These are phyloP conservation scores for Ricordea florida DNA, from an alignment of 92 coral and sea anemone genomes.

Conservation along the genomic window DNA sequence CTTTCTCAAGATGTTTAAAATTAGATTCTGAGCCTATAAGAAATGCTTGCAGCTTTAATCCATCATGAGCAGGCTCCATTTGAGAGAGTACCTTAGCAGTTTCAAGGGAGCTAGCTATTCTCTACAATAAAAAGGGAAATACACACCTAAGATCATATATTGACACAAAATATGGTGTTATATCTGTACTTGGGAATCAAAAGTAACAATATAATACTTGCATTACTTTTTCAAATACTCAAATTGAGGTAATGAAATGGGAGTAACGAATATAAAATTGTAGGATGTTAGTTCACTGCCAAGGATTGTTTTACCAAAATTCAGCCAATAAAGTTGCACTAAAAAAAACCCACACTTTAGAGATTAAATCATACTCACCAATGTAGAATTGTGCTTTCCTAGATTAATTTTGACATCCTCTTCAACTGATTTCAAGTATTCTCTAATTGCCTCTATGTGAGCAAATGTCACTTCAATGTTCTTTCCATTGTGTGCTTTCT, in stretches of 20 bases:
- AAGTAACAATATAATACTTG: no score
- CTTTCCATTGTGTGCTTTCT: conserved; percentile 65
- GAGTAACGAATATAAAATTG: no score
- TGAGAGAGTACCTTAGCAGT: conserved; percentile 4
- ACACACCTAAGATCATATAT: neutral
- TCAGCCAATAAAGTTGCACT: no score
- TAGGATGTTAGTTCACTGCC: no score
- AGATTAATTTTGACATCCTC: conserved; percentile 1
- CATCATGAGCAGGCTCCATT: neutral
- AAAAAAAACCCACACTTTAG: no score
- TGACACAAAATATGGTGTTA: no score
- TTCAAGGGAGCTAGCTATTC: conserved; percentile 7
- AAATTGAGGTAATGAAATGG: no score
- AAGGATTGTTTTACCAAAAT: no score
- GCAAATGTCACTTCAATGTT: conserved; percentile 78
- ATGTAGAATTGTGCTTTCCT: conserved; percentile 35
- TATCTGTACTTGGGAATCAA: no score
- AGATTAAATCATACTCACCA: no score
- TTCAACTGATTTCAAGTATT: conserved; percentile 40
- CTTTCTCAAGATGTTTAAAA: conserved; percentile 1
- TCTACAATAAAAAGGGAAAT: conserved; percentile 1
- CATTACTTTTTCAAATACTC: no score
- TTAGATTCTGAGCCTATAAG: conserved; percentile 32
- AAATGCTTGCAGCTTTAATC: neutral
- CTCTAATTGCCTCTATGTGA: conserved; percentile 46